Conservation (phyloP, 2,888 invertebrate genomes). For the Eupithecia tripunctaria region DNA sequence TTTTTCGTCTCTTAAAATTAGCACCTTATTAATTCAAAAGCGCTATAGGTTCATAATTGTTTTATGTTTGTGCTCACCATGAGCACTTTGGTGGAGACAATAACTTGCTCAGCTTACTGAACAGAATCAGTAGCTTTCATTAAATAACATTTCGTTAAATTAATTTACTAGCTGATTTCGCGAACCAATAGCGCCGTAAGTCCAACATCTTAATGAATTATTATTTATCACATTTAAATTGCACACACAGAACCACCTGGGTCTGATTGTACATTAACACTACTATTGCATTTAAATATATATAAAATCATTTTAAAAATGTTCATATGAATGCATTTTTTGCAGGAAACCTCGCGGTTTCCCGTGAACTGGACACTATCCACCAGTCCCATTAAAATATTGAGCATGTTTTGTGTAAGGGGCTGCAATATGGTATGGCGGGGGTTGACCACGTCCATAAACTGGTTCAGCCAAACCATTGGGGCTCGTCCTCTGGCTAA, state of each 20-base stretch:
- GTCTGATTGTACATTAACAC: slow-evolving; percentile 49
- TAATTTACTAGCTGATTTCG: background rate
- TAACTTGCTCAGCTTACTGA: background rate
- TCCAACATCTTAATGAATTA: slow-evolving; percentile 57
- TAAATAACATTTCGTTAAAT: background rate
- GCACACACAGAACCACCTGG: slow-evolving; percentile 72
- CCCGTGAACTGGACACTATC: slow-evolving; percentile 66
- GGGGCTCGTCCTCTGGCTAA: slow-evolving; percentile 74
- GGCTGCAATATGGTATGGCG: slow-evolving; percentile 93
- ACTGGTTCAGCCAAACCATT: slow-evolving; percentile 69
- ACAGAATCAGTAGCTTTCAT: background rate
- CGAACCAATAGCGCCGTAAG: slow-evolving; percentile 33
- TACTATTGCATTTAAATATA: slow-evolving; percentile 36
- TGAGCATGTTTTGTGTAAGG: slow-evolving; percentile 92
- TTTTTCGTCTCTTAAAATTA: slow-evolving; percentile 48
- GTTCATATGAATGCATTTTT: slow-evolving; percentile 58
- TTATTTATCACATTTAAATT: slow-evolving; percentile 79
- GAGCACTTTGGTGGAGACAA: background rate
- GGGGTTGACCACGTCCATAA: slow-evolving; percentile 85
- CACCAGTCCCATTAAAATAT: slow-evolving; percentile 84
- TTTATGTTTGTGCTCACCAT: background rate
- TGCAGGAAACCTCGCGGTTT: slow-evolving; percentile 54
- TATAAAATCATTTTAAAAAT: slow-evolving; percentile 51
- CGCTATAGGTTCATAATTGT: background rate
- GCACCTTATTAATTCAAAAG: slow-evolving; percentile 71